Evolutionary conservation across 2,888 invertebrate genomes (phyloP).

Genomic region (Apoderus coryli): DNA sequence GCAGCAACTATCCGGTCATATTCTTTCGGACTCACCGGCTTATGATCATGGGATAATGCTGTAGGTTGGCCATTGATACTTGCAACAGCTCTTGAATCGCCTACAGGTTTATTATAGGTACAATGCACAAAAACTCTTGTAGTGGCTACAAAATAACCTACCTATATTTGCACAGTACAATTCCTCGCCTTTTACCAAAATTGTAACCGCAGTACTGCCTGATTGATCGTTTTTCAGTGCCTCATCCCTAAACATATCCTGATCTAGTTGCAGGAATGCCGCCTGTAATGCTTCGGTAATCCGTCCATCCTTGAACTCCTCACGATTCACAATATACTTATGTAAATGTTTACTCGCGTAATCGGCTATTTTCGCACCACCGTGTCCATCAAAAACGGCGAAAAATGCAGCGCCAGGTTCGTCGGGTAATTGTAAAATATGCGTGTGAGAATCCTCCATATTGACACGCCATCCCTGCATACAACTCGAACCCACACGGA

Average conservation of each 20-base stretch:
- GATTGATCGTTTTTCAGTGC: constrained; percentile 82
- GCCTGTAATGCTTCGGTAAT: constrained; percentile 73
- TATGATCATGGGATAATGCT: constrained; percentile 82
- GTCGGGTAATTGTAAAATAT: constrained; percentile 81
- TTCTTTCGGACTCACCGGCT: constrained; percentile 75
- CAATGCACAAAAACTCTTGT: too few relatives aligned
- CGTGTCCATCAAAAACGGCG: constrained; percentile 94
- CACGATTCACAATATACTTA: constrained; percentile 71
- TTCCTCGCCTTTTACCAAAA: constrained; percentile 67
- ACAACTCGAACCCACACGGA: constrained; percentile 84
- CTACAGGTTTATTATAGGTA: too few relatives aligned
- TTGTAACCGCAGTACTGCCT: constrained; percentile 85
- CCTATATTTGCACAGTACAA: constrained; percentile 95
- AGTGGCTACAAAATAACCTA: constrained; percentile 59
- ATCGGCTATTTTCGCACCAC: constrained; percentile 62
- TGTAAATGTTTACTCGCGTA: constrained; percentile 93
- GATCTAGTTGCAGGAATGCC: constrained; percentile 71
- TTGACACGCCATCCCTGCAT: constrained; percentile 99
- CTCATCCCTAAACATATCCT: constrained; percentile 82
- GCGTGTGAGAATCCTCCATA: constrained; percentile 99
- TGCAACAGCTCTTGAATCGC: constrained; percentile 91
- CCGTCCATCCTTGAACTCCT: constrained; percentile 71
- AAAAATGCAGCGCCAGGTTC: constrained; percentile 88
- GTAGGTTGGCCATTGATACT: constrained; percentile 68
- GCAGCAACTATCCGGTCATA: constrained; percentile 80